Evolutionary conservation across 2,113 vertebrate genomes (phyloP).

Genomic region (Numenius arquata): DNA sequence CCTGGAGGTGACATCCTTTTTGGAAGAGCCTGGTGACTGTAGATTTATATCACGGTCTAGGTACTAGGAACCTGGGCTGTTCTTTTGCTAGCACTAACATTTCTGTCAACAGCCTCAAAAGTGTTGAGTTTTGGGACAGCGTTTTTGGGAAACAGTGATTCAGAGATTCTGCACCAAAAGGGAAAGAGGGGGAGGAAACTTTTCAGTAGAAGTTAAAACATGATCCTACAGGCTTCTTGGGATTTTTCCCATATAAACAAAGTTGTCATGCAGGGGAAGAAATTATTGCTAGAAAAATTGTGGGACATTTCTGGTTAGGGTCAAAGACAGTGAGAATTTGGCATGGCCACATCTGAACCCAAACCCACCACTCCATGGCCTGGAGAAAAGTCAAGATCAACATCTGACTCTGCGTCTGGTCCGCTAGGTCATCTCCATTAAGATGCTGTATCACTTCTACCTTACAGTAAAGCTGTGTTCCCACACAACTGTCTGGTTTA

Average conservation of each 20-base stretch:
- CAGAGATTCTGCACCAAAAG: neutral
- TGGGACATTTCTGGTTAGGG: neutral
- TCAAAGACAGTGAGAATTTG: neutral
- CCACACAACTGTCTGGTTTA: neutral
- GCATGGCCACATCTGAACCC: neutral
- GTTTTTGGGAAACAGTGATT: neutral
- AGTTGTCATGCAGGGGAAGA: neutral
- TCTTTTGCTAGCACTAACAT: neutral
- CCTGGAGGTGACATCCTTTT: neutral
- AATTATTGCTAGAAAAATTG: neutral
- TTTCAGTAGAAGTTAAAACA: neutral
- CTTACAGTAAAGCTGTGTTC: neutral
- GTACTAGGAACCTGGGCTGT: neutral
- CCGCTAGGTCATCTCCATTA: neutral
- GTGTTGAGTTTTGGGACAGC: neutral
- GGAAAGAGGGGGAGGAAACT: neutral
- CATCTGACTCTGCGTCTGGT: neutral
- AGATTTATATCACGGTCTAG: neutral
- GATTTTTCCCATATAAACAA: neutral
- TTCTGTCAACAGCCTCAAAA: neutral
- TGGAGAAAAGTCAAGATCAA: neutral
- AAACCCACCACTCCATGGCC: neutral
- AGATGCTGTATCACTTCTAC: neutral
- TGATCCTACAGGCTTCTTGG: neutral
- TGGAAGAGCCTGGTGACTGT: neutral